Percentiles rank a stretch among this genome's conserved stretches.
These are phyloP conservation scores for Atopsyche davidsoni DNA, from an alignment of 1,140 invertebrate species.

Conservation along the genomic window DNA sequence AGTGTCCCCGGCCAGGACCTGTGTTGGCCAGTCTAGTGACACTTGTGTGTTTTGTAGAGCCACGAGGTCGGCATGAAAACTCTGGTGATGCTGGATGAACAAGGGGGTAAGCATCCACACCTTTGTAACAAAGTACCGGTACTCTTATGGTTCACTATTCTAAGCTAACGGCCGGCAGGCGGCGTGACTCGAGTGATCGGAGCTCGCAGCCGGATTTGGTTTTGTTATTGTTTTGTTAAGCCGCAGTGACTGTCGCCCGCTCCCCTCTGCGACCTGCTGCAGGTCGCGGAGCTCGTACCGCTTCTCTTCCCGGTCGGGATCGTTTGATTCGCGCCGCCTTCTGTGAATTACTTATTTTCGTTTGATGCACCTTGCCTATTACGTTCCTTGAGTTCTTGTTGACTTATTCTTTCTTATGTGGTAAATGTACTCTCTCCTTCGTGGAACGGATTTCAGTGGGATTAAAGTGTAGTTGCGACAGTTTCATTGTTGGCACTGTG, in stretches of 20 bases:
- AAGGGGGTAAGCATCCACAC: slow-evolving; percentile 81
- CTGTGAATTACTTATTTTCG: background rate
- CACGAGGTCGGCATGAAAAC: slow-evolving; percentile 91
- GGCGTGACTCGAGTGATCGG: too few species aligned
- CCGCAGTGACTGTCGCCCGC: too few species aligned
- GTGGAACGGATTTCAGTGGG: slow-evolving; percentile 5
- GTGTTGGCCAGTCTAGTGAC: slow-evolving; percentile 33
- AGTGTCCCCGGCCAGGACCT: slow-evolving; percentile 2
- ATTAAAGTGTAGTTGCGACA: slow-evolving; percentile 1
- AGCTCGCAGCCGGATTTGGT: too few species aligned
- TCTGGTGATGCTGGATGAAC: slow-evolving; percentile 90
- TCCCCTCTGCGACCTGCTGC: too few species aligned
- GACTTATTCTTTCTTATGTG: background rate
- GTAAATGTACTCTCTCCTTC: too few species aligned
- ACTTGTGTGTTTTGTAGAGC: slow-evolving; percentile 71
- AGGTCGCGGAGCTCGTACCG: too few species aligned
- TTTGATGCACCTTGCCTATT: slow-evolving; percentile 1
- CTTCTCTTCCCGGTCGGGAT: too few species aligned
- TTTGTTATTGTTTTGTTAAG: too few species aligned
- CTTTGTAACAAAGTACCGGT: slow-evolving; percentile 36
- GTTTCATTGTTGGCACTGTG: background rate
- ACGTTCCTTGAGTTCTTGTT: background rate
- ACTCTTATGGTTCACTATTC: too few species aligned
- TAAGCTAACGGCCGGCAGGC: too few species aligned
- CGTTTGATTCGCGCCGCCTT: background rate